Base-by-base conservation (phyloP, 1,140 invertebrate species). In the Laupala kohalensis region DNA sequence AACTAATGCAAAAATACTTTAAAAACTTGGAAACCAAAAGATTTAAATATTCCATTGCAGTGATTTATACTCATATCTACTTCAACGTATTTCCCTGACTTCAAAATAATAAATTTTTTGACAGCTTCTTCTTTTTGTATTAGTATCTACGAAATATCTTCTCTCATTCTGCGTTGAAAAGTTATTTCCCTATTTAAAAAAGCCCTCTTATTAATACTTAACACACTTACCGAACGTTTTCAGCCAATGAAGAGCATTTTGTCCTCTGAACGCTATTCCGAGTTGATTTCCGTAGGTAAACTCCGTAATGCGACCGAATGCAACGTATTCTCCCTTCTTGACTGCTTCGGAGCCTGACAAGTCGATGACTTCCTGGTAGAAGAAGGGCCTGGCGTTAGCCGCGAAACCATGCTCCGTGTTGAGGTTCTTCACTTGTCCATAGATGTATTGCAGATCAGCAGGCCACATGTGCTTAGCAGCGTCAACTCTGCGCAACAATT, bases 281-380 rank as follows among this genome's bases (percentile, higher is more conserved):
- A 83, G 70, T 30, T 78, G 72, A 68, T 72, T 76, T 24, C 86
- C 85, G 74, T 83, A 87, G 63, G 81, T 83, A 76, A 88, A 88
- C 72, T 87, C 85, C 2, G 85, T 87, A 27, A 85, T 81, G 69
- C 83, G 75, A 23, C 84, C 84, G 23, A 80, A 77, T 5, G 73
- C 71, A 9, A 79, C 76, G 75, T 85, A 85, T 69, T 85, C 78
- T 3, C n/a, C 25, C 2, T 75, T 77, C 24, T 79, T 81, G 68
- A 88, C 76, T 67, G 84, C 80, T 72, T 85, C 86, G 25, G 83
- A 13, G 37, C 37, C 37, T 13, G 37, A n/a, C 91, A 79, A 85
- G 80, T 94, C 91, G 67, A 93, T 92, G 5, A 95, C 92, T 81
- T 95, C 92, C 77, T 93, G 91, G 78, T 84, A 90, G 73, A 93